Evolutionary conservation across 64 coral and sea anemone species (phyloP).

Genomic region (Anthopleura sola): DNA sequence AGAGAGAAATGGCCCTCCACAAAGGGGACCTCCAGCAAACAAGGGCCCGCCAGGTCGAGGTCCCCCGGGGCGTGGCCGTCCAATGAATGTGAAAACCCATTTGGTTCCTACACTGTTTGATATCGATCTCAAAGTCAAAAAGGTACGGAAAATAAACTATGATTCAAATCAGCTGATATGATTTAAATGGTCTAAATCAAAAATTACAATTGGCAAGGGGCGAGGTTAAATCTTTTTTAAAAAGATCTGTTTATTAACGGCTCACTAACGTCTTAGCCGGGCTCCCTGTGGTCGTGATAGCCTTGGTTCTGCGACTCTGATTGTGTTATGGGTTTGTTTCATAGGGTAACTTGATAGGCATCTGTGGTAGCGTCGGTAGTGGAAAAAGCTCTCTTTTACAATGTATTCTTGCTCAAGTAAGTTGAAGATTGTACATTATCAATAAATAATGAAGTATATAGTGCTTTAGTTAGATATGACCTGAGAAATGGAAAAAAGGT

Average conservation of each 20-base stretch:
- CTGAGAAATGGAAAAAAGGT: too few relatives aligned
- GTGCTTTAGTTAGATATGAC: too few relatives aligned
- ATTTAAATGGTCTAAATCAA: too few relatives aligned
- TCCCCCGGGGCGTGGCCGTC: slow-evolving; percentile 23
- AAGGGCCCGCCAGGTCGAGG: slow-evolving; percentile 7
- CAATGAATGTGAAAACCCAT: slow-evolving; percentile 58
- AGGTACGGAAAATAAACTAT: slow-evolving; percentile 35
- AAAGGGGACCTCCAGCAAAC: not conserved
- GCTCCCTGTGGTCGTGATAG: not conserved
- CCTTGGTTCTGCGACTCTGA: not conserved
- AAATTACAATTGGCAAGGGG: too few relatives aligned
- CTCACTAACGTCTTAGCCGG: too few relatives aligned
- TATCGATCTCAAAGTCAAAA: slow-evolving; percentile 73
- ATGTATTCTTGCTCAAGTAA: slow-evolving; percentile 79
- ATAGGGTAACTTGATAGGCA: slow-evolving; percentile 70
- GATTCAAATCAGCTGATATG: not conserved
- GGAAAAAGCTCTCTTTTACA: slow-evolving; percentile 84
- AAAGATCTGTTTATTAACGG: too few relatives aligned
- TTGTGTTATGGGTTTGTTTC: not conserved
- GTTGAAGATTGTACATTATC: not conserved
- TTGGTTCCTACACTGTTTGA: slow-evolving; percentile 71
- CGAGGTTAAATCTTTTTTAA: too few relatives aligned
- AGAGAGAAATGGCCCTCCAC: not conserved
- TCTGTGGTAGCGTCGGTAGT: slow-evolving; percentile 90
- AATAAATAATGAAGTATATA: not conserved